Evolutionary conservation across 2,888 invertebrate species (phyloP).

Genomic region (Cecidostiba fungosa): DNA sequence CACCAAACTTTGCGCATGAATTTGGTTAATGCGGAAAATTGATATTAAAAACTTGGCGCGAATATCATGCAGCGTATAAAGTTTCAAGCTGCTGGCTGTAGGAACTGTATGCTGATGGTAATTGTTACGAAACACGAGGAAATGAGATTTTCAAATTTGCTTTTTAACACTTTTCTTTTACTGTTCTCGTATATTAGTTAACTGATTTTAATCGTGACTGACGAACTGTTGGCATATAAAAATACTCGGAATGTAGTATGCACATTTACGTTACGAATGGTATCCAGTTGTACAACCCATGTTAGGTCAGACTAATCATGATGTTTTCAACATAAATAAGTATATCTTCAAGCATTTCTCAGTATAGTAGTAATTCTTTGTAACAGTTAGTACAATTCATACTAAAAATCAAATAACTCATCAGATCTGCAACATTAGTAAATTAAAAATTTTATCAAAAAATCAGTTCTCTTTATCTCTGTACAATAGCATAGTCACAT

Average conservation of each 20-base stretch:
- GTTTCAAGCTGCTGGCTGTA: neutral
- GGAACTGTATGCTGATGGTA: neutral
- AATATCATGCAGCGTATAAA: conserved; percentile 7
- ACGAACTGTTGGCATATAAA: too few relatives aligned
- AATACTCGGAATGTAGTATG: too few relatives aligned
- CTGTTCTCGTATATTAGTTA: neutral
- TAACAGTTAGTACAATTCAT: too few relatives aligned
- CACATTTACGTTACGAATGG: neutral
- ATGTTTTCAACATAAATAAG: neutral
- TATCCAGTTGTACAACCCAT: neutral
- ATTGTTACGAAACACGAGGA: neutral
- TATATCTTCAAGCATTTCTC: neutral
- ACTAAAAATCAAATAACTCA: too few relatives aligned
- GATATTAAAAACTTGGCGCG: conserved; percentile 14
- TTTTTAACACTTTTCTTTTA: neutral
- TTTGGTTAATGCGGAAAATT: conserved; percentile 16
- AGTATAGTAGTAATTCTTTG: too few relatives aligned
- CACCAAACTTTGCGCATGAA: conserved; percentile 3
- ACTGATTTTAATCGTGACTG: neutral
- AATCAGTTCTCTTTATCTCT: neutral
- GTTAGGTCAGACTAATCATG: too few relatives aligned
- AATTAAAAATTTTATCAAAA: neutral
- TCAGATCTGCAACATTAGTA: neutral
- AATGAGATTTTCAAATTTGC: conserved; percentile 1
- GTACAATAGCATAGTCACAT: neutral